A percentile compares a stretch with the other conserved stretches of the same genome.
Conservation (phyloP, 2,888 invertebrate species). For the Synanthedon formicaeformis region DNA sequence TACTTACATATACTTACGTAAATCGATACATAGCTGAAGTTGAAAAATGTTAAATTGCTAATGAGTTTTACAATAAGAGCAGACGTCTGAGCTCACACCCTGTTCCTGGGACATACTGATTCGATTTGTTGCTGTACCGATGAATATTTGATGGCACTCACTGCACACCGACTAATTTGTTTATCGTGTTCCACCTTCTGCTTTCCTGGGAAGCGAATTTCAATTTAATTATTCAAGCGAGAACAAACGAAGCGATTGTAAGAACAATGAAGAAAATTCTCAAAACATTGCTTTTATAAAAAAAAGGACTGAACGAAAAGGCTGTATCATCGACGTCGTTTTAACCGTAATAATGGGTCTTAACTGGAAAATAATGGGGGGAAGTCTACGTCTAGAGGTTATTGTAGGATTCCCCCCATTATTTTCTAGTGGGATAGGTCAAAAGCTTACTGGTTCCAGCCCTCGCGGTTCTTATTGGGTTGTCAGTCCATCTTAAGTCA, state of each 20-base stretch:
- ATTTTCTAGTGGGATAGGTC: no score
- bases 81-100: slow-evolving; percentile 28
- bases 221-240: slow-evolving; percentile 15
- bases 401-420: no score
- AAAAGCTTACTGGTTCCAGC: no score
- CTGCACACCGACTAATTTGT: slow-evolving; percentile 66
- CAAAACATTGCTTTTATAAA: neutral
- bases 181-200: slow-evolving; percentile 54
- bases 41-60: neutral
- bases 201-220: slow-evolving; percentile 31
- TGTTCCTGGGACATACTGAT: slow-evolving; percentile 45
- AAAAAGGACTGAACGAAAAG: neutral
- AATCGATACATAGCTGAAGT: no score
- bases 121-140: slow-evolving; percentile 67
- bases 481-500: no score
- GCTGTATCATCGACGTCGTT: no score
- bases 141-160: slow-evolving; percentile 69
- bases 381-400: no score
- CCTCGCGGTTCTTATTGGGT: no score
- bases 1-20: no score
- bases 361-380: no score
- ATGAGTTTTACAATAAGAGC: slow-evolving; percentile 47
- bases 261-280: neutral
- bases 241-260: neutral
- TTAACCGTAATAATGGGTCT: no score